Base-by-base conservation (phyloP, 2,113 vertebrate species). In the Canis aureus region DNA sequence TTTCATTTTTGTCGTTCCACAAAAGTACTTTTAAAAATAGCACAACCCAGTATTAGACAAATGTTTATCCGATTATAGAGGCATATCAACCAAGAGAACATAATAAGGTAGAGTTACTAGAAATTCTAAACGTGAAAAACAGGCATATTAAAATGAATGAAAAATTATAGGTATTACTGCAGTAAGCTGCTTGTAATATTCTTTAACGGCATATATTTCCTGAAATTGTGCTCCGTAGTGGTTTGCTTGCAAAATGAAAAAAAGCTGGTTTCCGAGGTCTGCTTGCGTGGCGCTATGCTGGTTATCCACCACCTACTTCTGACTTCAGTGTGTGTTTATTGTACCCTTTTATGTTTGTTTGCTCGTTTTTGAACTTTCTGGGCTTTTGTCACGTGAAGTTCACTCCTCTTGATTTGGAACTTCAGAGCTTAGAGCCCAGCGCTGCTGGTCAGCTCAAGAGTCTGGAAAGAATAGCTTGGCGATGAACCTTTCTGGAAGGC, bases 111-210 rank as follows among this genome's bases (percentile, higher is more conserved):
- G 83, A 89, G 97, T 97, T 97, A 83, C 94, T 95, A 95, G 89
- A 97, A 97, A 98, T 94, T 96, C 94, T 94, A 95, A 98, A 95
- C 0, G 22, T 97, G 93, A 95, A 81, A 93, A 98, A 89, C 93
- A 93, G 86, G 67, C 89, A 87, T 96, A 96, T 98, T 98, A 97
- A 98, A 98, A 98, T 97, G 98, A 99, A 98, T 97, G 97, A 98
- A 98, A 98, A 98, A 98, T 98, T 98, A 98, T 90, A 98, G 98
- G 98, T 99, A 98, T 98, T 98, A 97, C 97, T 96, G 80, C 96
- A 96, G 98, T 98, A 98, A 98, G 98, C 97, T 98, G 98, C 98
- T 98, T 98, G 97, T 97, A 98, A 98, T 98, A 98, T 97, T 89
- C 97, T 98, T 97, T 98, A 96, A 98, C 66, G 66, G 97, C 97